Base-by-base conservation (phyloP, 2,797 vertebrate genomes). In the Psittacula echo region DNA sequence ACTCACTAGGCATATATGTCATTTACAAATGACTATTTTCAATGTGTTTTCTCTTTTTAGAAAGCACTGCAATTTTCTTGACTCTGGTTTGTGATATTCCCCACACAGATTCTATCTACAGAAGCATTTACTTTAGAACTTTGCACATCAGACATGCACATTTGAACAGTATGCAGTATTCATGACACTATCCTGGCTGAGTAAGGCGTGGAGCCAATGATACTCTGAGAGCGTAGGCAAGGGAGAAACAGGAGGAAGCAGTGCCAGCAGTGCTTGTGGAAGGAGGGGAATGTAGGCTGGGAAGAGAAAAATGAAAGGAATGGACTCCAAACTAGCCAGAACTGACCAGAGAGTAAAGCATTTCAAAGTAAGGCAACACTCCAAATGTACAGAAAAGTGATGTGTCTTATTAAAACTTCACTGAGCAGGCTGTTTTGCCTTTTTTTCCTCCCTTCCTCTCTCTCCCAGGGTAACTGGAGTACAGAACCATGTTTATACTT, bases 131-230 rank as follows among this genome's bases (percentile, higher is more conserved):
- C 92, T 92, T 94, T 39, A 90, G 73, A 83, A 85, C 58, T 74
- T 53, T 91, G 68, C 90, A 72, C 68, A 85, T 90, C 88, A 97
- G 93, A 92, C 90, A 65, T 21, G 77, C 88, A 87, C 65, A 87
- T 44, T 94, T 93, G 85, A 95, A 74, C 86, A 94, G 89, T 26
- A 90, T 89, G 92, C 90, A 92, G 92, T 85, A 95, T 95, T 95
- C 92, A 91, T 85, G 85, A 85, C 47, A 34, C 51, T 61, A 24
- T 32, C 50, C 74, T 85, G 86, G 70, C 94, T 90, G 81, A 73
- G 80, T 24, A 77, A 89, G 88, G 88, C 88, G 53, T 16, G 73
- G 42, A 91, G 94, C 83, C 95, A 95, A 14, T 5, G 81, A 89
- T 71, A 79, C 65, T 70, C 58, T 27, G 77, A 56, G 74, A 56